These are phyloP conservation scores for Darevskia nairensis DNA, from an alignment of 2,797 vertebrate genomes.

Conservation along the genomic window DNA sequence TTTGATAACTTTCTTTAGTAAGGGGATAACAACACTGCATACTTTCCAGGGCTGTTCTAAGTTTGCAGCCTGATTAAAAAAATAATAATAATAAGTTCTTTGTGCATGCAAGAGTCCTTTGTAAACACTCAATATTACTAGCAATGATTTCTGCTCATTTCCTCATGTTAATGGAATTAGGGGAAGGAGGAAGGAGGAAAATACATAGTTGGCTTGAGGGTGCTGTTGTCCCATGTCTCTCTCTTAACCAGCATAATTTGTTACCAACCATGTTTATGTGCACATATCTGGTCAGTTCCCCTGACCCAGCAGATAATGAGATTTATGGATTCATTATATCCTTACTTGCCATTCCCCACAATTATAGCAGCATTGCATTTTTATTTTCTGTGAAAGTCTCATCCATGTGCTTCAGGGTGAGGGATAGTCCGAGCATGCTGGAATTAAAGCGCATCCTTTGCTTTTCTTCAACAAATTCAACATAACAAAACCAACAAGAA, in stretches of 20 bases:
- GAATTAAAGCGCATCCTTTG: slow-evolving; percentile 29
- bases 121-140: not conserved
- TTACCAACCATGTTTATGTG: not conserved
- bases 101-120: not conserved
- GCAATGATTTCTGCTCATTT: not conserved
- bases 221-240: not conserved
- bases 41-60: not conserved
- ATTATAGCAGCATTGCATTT: not conserved
- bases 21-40: too few relatives aligned
- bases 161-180: not conserved
- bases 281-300: not conserved
- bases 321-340: slow-evolving; percentile 21
- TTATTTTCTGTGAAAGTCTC: not conserved
- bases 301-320: not conserved
- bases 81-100: not conserved
- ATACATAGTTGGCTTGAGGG: not conserved
- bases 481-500: not conserved
- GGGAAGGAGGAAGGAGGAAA: too few relatives aligned
- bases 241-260: not conserved
- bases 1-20: not conserved
- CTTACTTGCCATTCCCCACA: not conserved
- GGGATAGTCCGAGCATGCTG: not conserved
- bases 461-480: slow-evolving; percentile 10
- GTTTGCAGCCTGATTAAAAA: not conserved
- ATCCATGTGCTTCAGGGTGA: not conserved